Percentiles rank a stretch among this genome's conserved stretches.
These are phyloP conservation scores for Andrena chrysosceles DNA, from an alignment of 2,888 invertebrate genomes.

Conservation along the genomic window DNA sequence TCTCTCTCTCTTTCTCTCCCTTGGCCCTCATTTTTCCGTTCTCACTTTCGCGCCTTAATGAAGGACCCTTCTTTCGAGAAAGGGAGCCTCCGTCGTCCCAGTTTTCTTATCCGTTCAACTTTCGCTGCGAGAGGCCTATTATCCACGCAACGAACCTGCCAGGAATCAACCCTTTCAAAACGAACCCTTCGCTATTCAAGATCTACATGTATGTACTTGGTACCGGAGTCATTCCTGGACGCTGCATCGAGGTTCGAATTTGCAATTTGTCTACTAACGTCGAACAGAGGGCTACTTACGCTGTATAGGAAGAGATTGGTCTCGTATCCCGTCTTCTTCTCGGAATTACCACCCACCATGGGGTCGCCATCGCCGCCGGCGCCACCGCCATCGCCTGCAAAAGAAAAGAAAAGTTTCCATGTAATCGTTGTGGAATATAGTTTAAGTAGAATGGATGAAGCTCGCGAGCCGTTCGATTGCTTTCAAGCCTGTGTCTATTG, in stretches of 20 bases:
- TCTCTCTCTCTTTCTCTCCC: conserved; percentile 4
- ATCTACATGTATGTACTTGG: not conserved
- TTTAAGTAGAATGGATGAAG: not conserved
- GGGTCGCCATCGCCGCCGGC: conserved; percentile 89
- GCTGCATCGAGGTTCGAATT: not conserved
- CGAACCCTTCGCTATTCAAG: not conserved
- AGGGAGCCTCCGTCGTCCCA: conserved; percentile 56
- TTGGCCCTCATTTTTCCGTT: conserved; percentile 3
- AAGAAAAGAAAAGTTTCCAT: conserved; percentile 25
- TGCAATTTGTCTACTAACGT: not conserved
- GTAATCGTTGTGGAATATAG: not conserved
- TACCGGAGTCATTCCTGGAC: not conserved
- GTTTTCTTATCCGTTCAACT: conserved; percentile 65
- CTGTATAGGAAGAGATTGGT: conserved; percentile 95
- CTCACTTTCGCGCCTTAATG: conserved; percentile 62
- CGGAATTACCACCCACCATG: conserved; percentile 88
- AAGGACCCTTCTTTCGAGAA: conserved; percentile 61
- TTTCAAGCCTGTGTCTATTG: conserved; percentile 8
- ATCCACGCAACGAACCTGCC: not conserved
- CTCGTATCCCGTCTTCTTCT: conserved; percentile 90
- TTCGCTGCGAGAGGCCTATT: conserved; percentile 24
- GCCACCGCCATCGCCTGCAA: conserved; percentile 87
- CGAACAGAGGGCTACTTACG: conserved; percentile 86
- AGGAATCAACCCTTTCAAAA: not conserved
- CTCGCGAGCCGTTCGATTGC: not conserved